A percentile compares a stretch with the other conserved stretches of the same genome.
phyloP scores from a whole-genome alignment of 2,888 invertebrate genomes.

The Formica aserva region DNA sequence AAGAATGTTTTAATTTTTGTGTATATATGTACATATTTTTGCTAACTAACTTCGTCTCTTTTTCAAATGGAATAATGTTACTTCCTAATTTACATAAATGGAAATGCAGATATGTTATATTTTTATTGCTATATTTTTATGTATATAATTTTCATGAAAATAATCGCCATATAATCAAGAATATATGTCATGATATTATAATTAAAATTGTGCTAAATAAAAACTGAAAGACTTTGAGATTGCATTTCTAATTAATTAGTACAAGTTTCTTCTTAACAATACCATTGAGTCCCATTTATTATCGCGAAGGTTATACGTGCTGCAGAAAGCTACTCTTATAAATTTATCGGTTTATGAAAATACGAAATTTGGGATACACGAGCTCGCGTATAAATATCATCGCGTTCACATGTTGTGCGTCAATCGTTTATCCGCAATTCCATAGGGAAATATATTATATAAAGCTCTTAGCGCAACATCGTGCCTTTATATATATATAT shows the following conservation, averaged over 20 bases:
- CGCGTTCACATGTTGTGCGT: conserved; percentile 16
- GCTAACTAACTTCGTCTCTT: neutral
- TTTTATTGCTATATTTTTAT: neutral
- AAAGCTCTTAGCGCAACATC: conserved; percentile 7
- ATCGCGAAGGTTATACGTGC: neutral
- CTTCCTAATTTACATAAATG: conserved; percentile 3
- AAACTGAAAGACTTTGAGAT: neutral
- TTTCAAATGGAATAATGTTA: neutral
- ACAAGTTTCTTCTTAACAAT: conserved; percentile 6
- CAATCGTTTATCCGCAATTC: conserved; percentile 28
- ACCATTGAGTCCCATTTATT: conserved; percentile 1
- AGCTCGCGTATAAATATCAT: conserved; percentile 30
- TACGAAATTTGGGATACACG: conserved; percentile 21
- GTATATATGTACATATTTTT: neutral
- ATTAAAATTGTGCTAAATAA: neutral
- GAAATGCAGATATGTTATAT: neutral
- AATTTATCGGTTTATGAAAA: conserved; percentile 17
- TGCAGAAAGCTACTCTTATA: neutral
- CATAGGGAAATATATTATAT: neutral
- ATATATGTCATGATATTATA: neutral
- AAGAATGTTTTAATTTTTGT: neutral
- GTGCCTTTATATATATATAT: neutral
- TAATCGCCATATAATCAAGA: neutral
- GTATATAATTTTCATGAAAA: neutral
- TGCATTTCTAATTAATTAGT: neutral